phyloP scores from a whole-genome alignment of 1,140 invertebrate genomes.

The Megalopta genalis region DNA sequence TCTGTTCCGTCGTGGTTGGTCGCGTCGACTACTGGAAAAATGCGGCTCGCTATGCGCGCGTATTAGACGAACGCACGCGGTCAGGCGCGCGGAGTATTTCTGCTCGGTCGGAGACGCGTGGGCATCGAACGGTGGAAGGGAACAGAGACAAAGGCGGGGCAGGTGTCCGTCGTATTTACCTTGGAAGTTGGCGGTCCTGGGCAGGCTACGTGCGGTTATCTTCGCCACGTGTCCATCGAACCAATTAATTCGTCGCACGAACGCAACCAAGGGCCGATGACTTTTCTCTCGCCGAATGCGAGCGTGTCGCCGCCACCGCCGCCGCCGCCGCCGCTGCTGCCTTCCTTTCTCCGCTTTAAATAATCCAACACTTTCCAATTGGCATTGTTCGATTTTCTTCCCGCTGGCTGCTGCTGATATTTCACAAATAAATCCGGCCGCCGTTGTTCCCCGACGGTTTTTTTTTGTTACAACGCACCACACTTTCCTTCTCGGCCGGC shows the following conservation, averaged over 20 bases:
- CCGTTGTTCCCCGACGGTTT: neutral
- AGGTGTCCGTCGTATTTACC: constrained; percentile 38
- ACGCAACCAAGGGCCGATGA: neutral
- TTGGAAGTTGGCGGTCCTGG: constrained; percentile 38
- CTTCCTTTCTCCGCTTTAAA: neutral
- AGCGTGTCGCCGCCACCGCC: no score
- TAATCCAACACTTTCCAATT: constrained; percentile 15
- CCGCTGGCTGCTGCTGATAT: neutral
- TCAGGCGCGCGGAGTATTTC: constrained; percentile 18
- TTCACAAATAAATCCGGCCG: neutral
- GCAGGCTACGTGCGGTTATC: constrained; percentile 21
- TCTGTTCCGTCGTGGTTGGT: no score
- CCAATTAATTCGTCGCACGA: neutral
- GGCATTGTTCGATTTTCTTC: neutral
- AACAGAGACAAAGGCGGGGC: constrained; percentile 1
- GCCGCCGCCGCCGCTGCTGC: no score
- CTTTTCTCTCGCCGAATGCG: no score
- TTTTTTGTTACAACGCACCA: constrained; percentile 12
- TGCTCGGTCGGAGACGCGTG: constrained; percentile 25
- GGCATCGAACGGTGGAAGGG: constrained; percentile 8
- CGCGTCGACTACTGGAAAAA: neutral
- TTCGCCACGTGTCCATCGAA: constrained; percentile 30
- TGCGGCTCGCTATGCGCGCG: constrained; percentile 26
- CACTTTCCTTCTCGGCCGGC: constrained; percentile 19
- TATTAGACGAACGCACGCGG: constrained; percentile 32